Evolutionary conservation across 2,797 vertebrate genomes (phyloP).

Genomic region (Catamblyrhynchus diadema): DNA sequence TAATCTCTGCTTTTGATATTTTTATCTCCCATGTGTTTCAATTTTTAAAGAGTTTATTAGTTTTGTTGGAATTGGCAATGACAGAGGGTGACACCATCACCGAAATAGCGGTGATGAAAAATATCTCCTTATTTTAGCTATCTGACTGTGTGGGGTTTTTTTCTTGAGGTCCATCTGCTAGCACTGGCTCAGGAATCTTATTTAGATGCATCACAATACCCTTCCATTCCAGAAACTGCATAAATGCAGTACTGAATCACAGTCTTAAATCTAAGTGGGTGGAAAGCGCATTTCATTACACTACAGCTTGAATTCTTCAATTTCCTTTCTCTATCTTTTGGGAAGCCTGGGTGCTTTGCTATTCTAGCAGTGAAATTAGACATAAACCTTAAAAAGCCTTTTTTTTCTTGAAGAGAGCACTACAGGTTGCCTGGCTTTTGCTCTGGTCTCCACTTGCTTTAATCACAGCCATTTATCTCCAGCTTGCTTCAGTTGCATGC

Average conservation of each 20-base stretch:
- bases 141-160: not conserved
- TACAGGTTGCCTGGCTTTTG: not conserved
- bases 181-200: constrained; percentile 24
- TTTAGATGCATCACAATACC: constrained; percentile 22
- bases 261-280: constrained; percentile 45
- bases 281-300: constrained; percentile 35
- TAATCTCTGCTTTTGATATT: not conserved
- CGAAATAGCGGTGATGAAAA: not conserved
- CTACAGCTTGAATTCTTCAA: constrained; percentile 17
- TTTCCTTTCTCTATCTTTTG: not conserved
- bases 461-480: not conserved
- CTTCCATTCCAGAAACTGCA: constrained; percentile 28
- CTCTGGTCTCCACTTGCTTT: not conserved
- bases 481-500: not conserved
- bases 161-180: constrained; percentile 47
- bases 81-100: not conserved
- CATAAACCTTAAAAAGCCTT: not conserved
- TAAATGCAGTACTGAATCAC: constrained; percentile 47
- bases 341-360: not conserved
- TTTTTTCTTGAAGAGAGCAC: not conserved
- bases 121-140: constrained; percentile 39
- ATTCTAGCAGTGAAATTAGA: not conserved
- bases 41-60: not conserved
- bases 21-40: not conserved
- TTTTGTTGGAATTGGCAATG: constrained; percentile 11